phyloP scores from a whole-genome alignment of 2,113 vertebrate species.

The Scolopax mira region DNA sequence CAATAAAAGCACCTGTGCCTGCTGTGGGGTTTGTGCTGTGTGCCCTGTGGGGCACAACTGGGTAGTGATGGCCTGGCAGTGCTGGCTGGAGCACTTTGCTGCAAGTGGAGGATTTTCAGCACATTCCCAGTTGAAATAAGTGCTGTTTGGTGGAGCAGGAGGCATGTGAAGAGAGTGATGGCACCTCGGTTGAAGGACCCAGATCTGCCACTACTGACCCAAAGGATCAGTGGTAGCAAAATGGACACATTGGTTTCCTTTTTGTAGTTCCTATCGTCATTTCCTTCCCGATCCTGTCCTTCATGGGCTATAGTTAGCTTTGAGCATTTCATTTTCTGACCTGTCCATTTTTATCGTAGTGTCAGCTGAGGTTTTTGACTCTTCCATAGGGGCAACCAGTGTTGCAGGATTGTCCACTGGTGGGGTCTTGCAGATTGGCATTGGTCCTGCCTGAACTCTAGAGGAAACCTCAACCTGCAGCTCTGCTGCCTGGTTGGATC shows the following conservation, averaged over 20 bases:
- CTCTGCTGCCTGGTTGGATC: not conserved
- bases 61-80: not conserved
- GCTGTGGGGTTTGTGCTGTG: not conserved
- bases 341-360: not conserved
- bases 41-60: not conserved
- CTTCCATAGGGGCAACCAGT: not conserved
- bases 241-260: not conserved
- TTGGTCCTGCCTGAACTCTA: not conserved
- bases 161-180: not conserved
- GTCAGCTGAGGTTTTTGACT: not conserved
- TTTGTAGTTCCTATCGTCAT: rapidly evolving
- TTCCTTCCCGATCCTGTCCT: not conserved
- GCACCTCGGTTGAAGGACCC: not conserved
- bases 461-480: not conserved
- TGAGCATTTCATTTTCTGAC: not conserved
- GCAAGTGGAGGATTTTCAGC: not conserved
- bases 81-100: not conserved
- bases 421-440: not conserved
- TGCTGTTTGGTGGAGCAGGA: not conserved
- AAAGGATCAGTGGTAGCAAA: not conserved
- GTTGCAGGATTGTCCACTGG: not conserved
- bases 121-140: not conserved
- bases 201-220: not conserved
- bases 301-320: not conserved
- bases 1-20: not conserved